Base-by-base conservation (phyloP, 2,888 invertebrate species). In the Deroplatys truncata region DNA sequence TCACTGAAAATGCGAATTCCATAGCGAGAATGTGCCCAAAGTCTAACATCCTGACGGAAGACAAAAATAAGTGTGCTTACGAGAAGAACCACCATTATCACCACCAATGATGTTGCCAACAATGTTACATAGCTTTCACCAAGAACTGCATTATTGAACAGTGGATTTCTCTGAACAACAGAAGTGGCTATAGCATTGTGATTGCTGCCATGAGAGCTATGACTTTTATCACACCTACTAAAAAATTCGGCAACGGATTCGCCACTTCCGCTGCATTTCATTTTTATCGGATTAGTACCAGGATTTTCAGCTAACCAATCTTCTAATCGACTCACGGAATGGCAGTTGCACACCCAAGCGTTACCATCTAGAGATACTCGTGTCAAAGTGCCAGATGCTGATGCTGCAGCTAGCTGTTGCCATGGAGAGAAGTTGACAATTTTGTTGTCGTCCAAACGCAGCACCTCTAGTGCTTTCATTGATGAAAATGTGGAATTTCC, bases 311-410 rank as follows among this genome's bases (percentile, higher is more conserved):
- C 94, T 90, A 97, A 93, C 97, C 97, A 97, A 92, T 95, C 95
- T 92, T 96, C 95, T 92, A 97, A 94, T 92, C 95, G 95, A 91
- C 95, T 95, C 89, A 97, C 95, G 92, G 96, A 96, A 92, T 95
- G 95, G 94, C 97, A 97, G 93, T 97, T 96, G 94, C 97, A 97
- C 93, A 96, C 96, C 98, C 98, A 97, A 93, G 96, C 96, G 95
- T 97, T 97, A 92, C 96, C 96, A 92, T 96, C 96, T 91, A 97
- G 94, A 89, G 96, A 96, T 91, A 97, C 95, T 92, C 95, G 95
- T 92, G 97, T 95, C 91, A 95, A 94, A 91, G 94, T 93, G 29
- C 93, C 94, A 88, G 91, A 91, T 84, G 91, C 90, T 89, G 91
- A 91, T 84, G 91, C 90, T 72, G 90, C 89, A 89, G 93, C 93